phyloP scores from a whole-genome alignment of 1,140 invertebrate genomes.

The Ephestia elutella region DNA sequence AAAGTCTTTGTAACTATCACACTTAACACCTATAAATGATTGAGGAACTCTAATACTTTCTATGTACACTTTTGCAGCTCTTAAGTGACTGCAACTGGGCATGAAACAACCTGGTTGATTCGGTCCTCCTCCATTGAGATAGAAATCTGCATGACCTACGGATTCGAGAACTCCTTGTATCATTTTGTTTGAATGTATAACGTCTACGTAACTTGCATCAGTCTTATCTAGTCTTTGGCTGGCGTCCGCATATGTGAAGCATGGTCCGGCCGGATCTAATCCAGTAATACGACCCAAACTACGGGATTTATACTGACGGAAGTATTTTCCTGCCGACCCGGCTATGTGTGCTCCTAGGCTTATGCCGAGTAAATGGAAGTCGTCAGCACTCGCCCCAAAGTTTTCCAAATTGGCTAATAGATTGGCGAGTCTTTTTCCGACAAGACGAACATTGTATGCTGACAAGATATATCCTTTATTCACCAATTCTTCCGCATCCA shows the following conservation, averaged over 20 bases:
- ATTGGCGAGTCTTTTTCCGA: conserved; percentile 69
- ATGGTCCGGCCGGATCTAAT: conserved; percentile 76
- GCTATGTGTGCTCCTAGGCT: conserved; percentile 78
- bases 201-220: conserved; percentile 78
- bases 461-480: conserved; percentile 56
- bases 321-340: conserved; percentile 76
- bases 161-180: conserved; percentile 75
- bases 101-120: conserved; percentile 78
- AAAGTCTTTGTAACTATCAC: conserved; percentile 68
- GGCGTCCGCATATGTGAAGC: conserved; percentile 64
- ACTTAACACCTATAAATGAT: conserved; percentile 69
- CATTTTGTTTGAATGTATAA: conserved; percentile 78
- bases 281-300: conserved; percentile 66
- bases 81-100: conserved; percentile 77
- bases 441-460: conserved; percentile 53
- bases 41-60: conserved; percentile 75
- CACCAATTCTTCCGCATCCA: conserved; percentile 61
- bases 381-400: conserved; percentile 60
- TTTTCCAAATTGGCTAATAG: conserved; percentile 73
- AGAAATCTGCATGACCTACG: conserved; percentile 79
- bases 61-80: conserved; percentile 76
- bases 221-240: conserved; percentile 75
- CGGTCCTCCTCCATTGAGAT: conserved; percentile 79
- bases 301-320: conserved; percentile 60
- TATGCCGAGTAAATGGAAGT: conserved; percentile 76